Evolutionary conservation across 2,113 vertebrate species (phyloP).

Genomic region (Nycticryphes semicollaris): DNA sequence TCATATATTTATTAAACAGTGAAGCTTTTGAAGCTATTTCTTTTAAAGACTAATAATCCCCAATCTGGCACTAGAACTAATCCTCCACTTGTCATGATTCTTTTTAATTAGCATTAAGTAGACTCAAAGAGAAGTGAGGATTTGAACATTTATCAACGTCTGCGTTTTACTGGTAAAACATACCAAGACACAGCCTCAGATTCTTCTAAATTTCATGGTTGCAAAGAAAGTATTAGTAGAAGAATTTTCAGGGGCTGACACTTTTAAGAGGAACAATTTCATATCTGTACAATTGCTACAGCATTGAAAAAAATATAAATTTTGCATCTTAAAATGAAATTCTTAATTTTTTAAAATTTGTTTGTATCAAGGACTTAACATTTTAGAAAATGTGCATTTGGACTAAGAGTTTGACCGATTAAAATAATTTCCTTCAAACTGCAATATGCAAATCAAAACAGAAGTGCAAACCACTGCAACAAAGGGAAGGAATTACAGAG

Average conservation of each 20-base stretch:
- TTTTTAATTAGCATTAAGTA: slow-evolving; percentile 75
- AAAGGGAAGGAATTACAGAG: neutral
- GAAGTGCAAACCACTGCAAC: neutral
- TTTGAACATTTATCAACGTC: slow-evolving; percentile 65
- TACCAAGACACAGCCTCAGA: neutral
- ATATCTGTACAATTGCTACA: neutral
- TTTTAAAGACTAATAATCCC: slow-evolving; percentile 69
- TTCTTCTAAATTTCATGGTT: neutral
- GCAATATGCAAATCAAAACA: neutral
- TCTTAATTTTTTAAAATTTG: neutral
- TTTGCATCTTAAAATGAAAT: neutral
- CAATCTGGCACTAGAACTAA: slow-evolving; percentile 65
- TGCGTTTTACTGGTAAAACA: slow-evolving; percentile 55
- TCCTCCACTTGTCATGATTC: slow-evolving; percentile 70
- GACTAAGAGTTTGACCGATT: neutral
- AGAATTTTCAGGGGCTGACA: neutral
- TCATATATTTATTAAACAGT: slow-evolving; percentile 68
- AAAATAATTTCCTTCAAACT: neutral
- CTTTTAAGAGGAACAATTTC: neutral
- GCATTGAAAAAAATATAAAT: neutral
- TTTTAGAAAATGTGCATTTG: neutral
- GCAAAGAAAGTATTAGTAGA: neutral
- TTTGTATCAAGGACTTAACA: neutral
- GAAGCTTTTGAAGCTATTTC: slow-evolving; percentile 67
- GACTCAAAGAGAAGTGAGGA: slow-evolving; percentile 52